These are phyloP conservation scores for Polydrusus tereticollis DNA, from an alignment of 2,888 invertebrate genomes.

Conservation along the genomic window DNA sequence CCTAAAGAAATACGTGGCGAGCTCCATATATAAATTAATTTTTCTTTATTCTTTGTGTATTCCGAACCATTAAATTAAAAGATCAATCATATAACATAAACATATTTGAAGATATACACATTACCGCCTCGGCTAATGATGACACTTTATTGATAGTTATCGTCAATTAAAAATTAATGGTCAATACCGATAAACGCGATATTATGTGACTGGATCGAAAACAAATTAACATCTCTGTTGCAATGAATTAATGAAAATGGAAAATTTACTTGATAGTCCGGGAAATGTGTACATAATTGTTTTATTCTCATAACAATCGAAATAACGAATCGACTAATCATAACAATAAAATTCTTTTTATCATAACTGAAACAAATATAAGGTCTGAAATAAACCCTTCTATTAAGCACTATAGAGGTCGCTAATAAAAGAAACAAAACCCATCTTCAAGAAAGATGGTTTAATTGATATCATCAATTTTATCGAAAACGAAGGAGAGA, in stretches of 20 bases:
- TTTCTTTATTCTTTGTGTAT: background rate
- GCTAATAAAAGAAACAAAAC: conserved; percentile 23
- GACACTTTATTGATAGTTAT: background rate
- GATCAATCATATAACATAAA: background rate
- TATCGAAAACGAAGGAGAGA: conserved; percentile 31
- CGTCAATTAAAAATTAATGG: background rate
- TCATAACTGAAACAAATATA: too few relatives aligned
- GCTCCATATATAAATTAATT: background rate
- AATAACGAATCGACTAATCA: too few relatives aligned
- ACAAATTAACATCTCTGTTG: background rate
- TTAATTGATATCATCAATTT: conserved; percentile 40
- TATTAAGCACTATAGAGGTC: background rate
- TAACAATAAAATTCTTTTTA: too few relatives aligned
- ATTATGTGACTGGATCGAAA: background rate
- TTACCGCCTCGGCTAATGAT: background rate
- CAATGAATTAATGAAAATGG: background rate
- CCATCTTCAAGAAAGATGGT: conserved; percentile 19
- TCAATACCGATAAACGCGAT: background rate
- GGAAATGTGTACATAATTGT: too few relatives aligned
- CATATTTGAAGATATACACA: background rate
- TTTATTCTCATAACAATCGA: too few relatives aligned
- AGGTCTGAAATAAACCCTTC: too few relatives aligned
- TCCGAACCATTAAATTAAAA: background rate
- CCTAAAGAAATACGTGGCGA: too few relatives aligned
- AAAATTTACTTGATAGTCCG: too few relatives aligned